Evolutionary conservation across 1,140 invertebrate genomes (phyloP).

Genomic region (Pygmarrhopalites habei): DNA sequence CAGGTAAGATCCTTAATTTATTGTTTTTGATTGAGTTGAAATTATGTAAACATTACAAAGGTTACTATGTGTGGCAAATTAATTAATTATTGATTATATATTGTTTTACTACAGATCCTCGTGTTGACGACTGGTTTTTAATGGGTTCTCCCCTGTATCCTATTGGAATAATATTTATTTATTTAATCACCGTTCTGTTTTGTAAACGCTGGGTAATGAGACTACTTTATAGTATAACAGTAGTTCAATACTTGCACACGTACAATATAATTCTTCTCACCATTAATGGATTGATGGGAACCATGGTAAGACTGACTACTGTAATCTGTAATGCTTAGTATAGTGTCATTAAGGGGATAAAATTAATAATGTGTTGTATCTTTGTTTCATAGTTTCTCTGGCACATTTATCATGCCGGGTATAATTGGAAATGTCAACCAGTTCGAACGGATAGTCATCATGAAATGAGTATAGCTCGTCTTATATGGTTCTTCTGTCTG

Average conservation of each 20-base stretch:
- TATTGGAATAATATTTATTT: background rate
- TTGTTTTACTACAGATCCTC: constrained; percentile 9
- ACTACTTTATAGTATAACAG: background rate
- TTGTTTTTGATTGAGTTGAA: background rate
- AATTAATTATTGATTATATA: background rate
- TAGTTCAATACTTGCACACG: constrained; percentile 1
- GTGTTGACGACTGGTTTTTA: constrained; percentile 17
- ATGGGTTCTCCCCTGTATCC: constrained; percentile 10
- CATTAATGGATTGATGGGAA: constrained; percentile 2
- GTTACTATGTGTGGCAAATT: background rate
- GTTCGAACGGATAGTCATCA: background rate
- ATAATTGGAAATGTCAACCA: constrained; percentile 22
- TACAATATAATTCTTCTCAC: constrained; percentile 8
- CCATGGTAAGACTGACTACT: background rate
- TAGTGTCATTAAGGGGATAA: background rate
- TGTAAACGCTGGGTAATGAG: background rate
- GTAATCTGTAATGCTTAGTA: background rate
- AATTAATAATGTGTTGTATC: background rate
- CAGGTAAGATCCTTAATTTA: background rate
- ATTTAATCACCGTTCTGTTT: constrained; percentile 7
- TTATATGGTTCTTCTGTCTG: constrained; percentile 95
- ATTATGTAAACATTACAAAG: too few species aligned
- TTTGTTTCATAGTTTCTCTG: constrained; percentile 14
- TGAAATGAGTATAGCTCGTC: constrained; percentile 72
- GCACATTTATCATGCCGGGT: constrained; percentile 23